Conservation (phyloP, 2,797 vertebrate genomes). For the Acropternis orthonyx region DNA sequence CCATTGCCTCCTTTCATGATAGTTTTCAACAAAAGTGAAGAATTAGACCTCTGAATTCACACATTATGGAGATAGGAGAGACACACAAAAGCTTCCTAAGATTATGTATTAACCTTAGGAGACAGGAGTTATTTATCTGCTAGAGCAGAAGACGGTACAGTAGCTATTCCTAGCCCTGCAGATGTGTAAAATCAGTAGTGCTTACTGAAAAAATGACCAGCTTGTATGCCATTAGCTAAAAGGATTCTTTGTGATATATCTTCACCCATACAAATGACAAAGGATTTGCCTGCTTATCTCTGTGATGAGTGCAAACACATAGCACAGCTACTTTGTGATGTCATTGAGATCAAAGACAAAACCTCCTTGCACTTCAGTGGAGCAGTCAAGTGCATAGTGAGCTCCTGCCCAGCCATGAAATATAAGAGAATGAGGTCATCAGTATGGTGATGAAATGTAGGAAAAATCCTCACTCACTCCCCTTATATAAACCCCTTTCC, state of each 20-base stretch:
- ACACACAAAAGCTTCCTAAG: neutral
- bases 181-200: neutral
- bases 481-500: neutral
- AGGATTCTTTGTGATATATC: neutral
- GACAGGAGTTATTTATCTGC: neutral
- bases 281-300: neutral
- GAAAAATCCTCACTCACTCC: neutral
- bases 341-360: neutral
- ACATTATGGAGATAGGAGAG: neutral
- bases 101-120: neutral
- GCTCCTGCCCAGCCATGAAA: neutral
- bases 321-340: neutral
- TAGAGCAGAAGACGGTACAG: neutral
- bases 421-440: neutral
- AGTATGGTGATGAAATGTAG: neutral
- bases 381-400: neutral
- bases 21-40: neutral
- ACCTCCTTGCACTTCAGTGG: neutral
- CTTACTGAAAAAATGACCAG: neutral
- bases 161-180: neutral
- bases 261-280: neutral
- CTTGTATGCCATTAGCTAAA: accelerated
- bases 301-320: neutral
- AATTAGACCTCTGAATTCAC: neutral
- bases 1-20: neutral